These are phyloP conservation scores for Ginglymostoma cirratum DNA, from an alignment of 2,113 vertebrate genomes.

Conservation along the genomic window DNA sequence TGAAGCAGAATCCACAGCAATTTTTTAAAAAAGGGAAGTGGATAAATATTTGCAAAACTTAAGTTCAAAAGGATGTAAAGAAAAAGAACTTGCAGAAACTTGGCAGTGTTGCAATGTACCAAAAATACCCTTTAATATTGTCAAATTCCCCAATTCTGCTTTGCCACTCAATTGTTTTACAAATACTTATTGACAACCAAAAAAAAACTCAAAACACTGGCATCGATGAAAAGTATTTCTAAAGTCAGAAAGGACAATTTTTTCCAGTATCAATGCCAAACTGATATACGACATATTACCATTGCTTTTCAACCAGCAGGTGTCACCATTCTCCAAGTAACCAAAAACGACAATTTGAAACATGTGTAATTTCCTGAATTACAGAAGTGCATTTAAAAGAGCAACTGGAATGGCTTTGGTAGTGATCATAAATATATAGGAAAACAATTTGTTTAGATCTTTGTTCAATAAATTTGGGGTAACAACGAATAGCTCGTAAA, in stretches of 20 bases:
- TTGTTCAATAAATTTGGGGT: neutral
- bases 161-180: neutral
- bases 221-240: too few relatives aligned
- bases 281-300: neutral
- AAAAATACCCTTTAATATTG: neutral
- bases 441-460: neutral
- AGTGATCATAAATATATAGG: neutral
- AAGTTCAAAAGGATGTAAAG: neutral
- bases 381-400: neutral
- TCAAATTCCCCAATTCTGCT: neutral
- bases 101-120: neutral
- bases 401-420: neutral
- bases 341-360: neutral
- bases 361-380: neutral
- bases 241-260: neutral
- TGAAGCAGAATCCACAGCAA: neutral
- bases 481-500: neutral
- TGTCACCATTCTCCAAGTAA: constrained; percentile 33
- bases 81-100: neutral
- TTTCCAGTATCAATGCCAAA: neutral
- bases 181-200: neutral
- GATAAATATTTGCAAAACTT: neutral
- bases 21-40: neutral
- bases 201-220: neutral
- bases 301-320: constrained; percentile 20